Evolutionary conservation across 2,797 vertebrate genomes (phyloP).

Genomic region (Glossophaga mutica): DNA sequence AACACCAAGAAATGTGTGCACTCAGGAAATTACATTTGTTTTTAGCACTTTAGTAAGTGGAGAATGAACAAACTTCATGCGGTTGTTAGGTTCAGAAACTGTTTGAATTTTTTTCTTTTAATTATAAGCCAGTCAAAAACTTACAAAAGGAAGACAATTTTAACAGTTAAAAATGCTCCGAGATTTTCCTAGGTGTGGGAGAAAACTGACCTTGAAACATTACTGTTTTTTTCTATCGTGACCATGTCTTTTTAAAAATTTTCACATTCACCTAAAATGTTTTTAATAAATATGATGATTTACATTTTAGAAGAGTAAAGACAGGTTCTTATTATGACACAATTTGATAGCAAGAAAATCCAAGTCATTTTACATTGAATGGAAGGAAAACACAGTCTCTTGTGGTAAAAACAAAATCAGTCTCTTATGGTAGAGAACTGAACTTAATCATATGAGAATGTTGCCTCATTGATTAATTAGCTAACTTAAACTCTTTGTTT

Average conservation of each 20-base stretch:
- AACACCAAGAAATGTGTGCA: not conserved
- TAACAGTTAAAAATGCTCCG: not conserved
- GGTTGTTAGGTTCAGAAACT: constrained; percentile 33
- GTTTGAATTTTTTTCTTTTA: not conserved
- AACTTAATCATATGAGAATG: constrained; percentile 25
- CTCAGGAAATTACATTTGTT: constrained; percentile 7
- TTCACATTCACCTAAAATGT: not conserved
- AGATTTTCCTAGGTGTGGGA: not conserved
- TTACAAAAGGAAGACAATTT: constrained; percentile 25
- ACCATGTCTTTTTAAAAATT: not conserved
- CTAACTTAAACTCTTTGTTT: constrained; percentile 9
- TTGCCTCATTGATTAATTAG: constrained; percentile 13
- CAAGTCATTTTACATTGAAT: not conserved
- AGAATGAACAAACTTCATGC: not conserved
- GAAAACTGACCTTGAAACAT: not conserved
- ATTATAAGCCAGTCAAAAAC: not conserved
- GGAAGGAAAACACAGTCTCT: not conserved
- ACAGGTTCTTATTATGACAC: not conserved
- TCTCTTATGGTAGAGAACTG: not conserved
- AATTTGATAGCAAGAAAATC: constrained; percentile 34
- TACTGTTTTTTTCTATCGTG: constrained; percentile 22
- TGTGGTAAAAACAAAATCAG: not conserved
- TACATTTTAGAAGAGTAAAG: constrained; percentile 13
- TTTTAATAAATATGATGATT: constrained; percentile 10
- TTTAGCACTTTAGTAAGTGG: constrained; percentile 15